A percentile compares a stretch with the other conserved stretches of the same genome.
These are phyloP conservation scores for Trichosurus vulpecula DNA, from an alignment of 2,797 vertebrate species.

Conservation along the genomic window DNA sequence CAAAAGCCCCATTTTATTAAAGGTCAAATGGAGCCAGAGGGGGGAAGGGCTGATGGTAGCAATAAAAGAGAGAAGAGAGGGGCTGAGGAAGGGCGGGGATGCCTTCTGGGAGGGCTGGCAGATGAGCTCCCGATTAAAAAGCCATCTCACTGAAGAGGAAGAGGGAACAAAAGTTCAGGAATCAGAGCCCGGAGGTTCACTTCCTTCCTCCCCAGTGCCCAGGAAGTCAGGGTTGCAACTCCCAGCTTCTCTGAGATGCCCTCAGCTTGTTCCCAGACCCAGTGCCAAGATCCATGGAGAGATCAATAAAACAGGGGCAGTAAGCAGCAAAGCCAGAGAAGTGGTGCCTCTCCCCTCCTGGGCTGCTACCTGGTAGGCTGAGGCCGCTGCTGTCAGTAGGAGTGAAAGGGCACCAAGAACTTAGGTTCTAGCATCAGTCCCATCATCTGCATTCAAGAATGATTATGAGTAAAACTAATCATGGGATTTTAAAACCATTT, in stretches of 20 bases:
- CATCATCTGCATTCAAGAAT: background rate
- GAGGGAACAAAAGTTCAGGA: background rate
- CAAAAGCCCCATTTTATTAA: slow-evolving; percentile 48
- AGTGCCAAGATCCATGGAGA: slow-evolving; percentile 54
- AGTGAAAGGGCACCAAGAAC: background rate
- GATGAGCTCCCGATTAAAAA: slow-evolving; percentile 55
- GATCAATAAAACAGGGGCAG: slow-evolving; percentile 65
- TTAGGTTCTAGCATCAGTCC: background rate
- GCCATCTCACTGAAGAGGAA: slow-evolving; percentile 56
- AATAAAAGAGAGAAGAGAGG: slow-evolving; percentile 39
- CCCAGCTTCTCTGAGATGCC: slow-evolving; percentile 8
- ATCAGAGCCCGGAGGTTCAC: slow-evolving; percentile 25
- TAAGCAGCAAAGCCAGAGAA: slow-evolving; percentile 41
- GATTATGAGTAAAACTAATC: background rate
- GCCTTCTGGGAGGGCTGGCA: slow-evolving; percentile 7
- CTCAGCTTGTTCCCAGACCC: slow-evolving; percentile 39
- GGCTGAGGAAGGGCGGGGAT: background rate
- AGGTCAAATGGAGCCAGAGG: slow-evolving; percentile 75
- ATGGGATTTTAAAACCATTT: background rate
- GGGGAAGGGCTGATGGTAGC: slow-evolving; percentile 28
- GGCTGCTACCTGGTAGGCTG: background rate
- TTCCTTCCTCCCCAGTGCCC: background rate
- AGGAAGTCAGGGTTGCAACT: slow-evolving; percentile 31
- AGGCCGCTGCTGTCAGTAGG: background rate
- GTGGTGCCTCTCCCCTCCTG: background rate